phyloP scores from a whole-genome alignment of 2,797 vertebrate species.

The Tenualosa ilisha region DNA sequence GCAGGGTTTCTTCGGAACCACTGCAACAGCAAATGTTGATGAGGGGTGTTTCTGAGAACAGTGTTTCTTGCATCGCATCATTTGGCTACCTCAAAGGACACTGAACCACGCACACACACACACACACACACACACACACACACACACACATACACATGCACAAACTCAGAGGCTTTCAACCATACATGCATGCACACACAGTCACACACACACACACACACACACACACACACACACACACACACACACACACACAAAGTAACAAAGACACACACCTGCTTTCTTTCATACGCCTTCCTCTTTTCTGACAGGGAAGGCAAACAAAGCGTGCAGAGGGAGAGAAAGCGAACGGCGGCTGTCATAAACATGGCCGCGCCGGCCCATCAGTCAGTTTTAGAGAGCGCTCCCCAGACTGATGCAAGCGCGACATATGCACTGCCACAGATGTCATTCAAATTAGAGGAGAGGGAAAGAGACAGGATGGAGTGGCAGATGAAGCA shows the following conservation, averaged over 20 bases:
- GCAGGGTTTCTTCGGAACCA: background rate
- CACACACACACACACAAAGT: background rate
- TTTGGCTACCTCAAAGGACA: background rate
- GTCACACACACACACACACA: background rate
- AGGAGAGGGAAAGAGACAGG: background rate
- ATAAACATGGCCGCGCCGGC: background rate
- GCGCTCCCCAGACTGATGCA: background rate
- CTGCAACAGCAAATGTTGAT: background rate
- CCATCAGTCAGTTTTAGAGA: slow-evolving; percentile 12
- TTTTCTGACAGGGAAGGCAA: background rate
- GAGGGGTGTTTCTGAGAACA: background rate
- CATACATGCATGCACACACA: background rate
- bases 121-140: background rate
- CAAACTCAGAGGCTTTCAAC: background rate
- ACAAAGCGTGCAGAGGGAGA: slow-evolving; percentile 11
- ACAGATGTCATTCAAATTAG: slow-evolving; percentile 17
- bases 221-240: slow-evolving; percentile 1
- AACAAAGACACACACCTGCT: slow-evolving; percentile 22
- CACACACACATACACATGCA: background rate
- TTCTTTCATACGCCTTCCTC: background rate
- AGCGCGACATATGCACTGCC: slow-evolving; percentile 1
- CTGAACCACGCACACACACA: background rate
- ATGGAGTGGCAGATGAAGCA: background rate
- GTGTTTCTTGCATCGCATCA: background rate
- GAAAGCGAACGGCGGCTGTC: background rate